phyloP scores from a whole-genome alignment of 1,140 invertebrate species.

The Pseudomyrmex sp. region DNA sequence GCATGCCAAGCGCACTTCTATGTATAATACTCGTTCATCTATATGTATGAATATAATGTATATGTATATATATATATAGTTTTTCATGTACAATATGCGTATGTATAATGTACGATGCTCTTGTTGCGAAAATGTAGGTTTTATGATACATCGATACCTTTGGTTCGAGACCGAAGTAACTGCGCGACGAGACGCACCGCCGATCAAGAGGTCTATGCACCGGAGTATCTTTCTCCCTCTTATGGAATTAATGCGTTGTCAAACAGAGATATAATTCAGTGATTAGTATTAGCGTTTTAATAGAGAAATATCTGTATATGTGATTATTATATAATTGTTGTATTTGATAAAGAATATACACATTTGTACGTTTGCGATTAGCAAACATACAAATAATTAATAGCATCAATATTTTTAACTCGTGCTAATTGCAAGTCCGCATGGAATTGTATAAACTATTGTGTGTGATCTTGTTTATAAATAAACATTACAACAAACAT shows the following conservation, averaged over 20 bases:
- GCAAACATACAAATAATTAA: neutral
- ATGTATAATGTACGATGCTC: constrained; percentile 67
- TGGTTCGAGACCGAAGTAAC: constrained; percentile 59
- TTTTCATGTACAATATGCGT: constrained; percentile 60
- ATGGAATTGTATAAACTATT: neutral
- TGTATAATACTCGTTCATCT: constrained; percentile 62
- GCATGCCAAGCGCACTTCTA: constrained; percentile 82
- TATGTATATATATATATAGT: constrained; percentile 6
- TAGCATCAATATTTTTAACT: neutral
- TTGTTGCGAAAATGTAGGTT: constrained; percentile 58
- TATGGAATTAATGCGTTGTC: neutral
- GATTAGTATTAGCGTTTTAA: constrained; percentile 3
- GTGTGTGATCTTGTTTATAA: neutral
- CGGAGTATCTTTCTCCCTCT: neutral
- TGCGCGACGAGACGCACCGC: constrained; percentile 39
- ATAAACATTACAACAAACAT: neutral
- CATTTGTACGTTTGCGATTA: too few species aligned
- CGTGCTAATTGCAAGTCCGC: neutral
- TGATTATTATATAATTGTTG: neutral
- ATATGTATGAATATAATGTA: constrained; percentile 66
- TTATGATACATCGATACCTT: constrained; percentile 67
- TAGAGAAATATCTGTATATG: neutral
- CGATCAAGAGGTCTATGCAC: constrained; percentile 27
- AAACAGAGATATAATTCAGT: neutral
- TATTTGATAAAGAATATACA: too few species aligned